phyloP scores from a whole-genome alignment of 1,140 invertebrate genomes.

The Brachionus rotundiformis region DNA sequence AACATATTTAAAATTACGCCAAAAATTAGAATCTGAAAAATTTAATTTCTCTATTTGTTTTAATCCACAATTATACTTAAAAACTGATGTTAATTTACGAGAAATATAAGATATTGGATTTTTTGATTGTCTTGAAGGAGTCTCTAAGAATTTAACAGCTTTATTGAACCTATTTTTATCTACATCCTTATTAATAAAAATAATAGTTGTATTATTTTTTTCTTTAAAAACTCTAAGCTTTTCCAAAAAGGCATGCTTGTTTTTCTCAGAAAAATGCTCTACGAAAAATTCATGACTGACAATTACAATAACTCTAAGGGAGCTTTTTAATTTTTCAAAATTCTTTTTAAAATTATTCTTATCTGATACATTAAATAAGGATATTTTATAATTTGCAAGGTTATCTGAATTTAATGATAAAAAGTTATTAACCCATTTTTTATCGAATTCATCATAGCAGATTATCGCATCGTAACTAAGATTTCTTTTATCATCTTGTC shows the following conservation, averaged over 20 bases:
- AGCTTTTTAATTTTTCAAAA: not conserved
- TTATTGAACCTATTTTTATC: not conserved
- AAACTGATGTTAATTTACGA: not conserved
- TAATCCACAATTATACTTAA: slow-evolving; percentile 35
- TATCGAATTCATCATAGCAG: not conserved
- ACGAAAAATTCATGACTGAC: not conserved
- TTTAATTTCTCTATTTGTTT: not conserved
- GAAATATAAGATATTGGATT: not conserved
- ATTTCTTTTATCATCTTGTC: not conserved
- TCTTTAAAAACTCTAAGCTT: not conserved
- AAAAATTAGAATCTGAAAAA: not conserved
- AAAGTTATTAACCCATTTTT: not conserved
- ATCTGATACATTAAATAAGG: not conserved
- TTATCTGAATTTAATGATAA: no score
- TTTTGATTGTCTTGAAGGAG: not conserved
- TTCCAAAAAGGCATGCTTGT: not conserved
- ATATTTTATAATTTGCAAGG: not conserved
- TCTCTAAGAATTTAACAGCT: not conserved
- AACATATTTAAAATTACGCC: slow-evolving; percentile 24
- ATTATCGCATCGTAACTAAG: slow-evolving; percentile 10
- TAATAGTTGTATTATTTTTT: not conserved
- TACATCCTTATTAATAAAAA: not conserved
- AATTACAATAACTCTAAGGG: not conserved
- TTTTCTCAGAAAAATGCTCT: not conserved
- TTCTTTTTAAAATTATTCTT: not conserved